A percentile compares a stretch with the other conserved stretches of the same genome.
phyloP scores from a whole-genome alignment of 2,113 vertebrate genomes.

The Oreotragus oreotragus region DNA sequence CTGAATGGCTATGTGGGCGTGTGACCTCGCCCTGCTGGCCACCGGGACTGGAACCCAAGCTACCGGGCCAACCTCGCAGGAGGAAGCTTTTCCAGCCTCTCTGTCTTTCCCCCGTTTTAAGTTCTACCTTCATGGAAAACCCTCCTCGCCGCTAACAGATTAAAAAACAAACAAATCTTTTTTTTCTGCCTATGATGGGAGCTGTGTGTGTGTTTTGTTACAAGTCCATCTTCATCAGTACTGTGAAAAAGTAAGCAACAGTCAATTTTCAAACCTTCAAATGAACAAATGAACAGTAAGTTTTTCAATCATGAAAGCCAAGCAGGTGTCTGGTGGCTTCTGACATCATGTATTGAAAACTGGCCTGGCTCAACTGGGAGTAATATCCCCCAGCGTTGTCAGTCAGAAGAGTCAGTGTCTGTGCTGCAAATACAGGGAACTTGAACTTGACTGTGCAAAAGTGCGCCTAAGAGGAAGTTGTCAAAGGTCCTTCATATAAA shows the following conservation, averaged over 20 bases:
- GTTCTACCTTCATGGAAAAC: neutral
- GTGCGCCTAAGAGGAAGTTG: slow-evolving; percentile 22
- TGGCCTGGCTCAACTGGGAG: rapidly evolving
- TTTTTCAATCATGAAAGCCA: neutral
- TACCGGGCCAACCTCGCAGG: rapidly evolving
- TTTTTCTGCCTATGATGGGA: neutral
- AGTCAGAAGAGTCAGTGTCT: neutral
- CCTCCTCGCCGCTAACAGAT: neutral
- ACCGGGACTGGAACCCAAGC: rapidly evolving
- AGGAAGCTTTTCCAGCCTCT: neutral
- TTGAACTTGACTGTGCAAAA: neutral
- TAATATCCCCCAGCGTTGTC: neutral
- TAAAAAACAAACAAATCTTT: neutral
- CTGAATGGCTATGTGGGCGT: rapidly evolving
- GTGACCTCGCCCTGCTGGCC: neutral
- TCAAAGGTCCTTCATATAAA: slow-evolving; percentile 29
- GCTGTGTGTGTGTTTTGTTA: neutral
- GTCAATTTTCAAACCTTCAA: neutral
- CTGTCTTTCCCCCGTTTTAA: neutral
- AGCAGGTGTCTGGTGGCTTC: neutral
- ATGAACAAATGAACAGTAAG: neutral
- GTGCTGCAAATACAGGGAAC: neutral
- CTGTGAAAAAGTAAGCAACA: neutral
- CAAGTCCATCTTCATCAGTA: neutral
- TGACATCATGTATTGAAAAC: neutral